Base-by-base conservation (phyloP, 2,113 vertebrate species). In the Romanogobio albipinnatus region DNA sequence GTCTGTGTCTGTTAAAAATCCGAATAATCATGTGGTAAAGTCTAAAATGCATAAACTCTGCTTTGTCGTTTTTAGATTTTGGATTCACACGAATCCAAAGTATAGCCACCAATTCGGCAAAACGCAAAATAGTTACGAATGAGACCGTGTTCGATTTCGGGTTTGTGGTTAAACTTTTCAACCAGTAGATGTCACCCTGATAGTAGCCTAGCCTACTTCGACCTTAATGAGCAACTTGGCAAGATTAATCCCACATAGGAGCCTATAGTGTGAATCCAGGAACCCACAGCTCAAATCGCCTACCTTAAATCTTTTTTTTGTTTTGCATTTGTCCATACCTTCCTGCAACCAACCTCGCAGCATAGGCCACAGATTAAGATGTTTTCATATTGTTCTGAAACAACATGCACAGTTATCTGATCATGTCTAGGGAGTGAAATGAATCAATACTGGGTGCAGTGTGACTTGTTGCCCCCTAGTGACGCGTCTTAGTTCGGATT, bases 401-500 rank as follows among this genome's bases (percentile, higher is more conserved):
- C 76, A 71, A 39, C 22, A 59, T 9, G 59, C 47, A 68, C 22
- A 14, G 14, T 24, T 62, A 26, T 29, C 22, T n/a, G 9, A 70
- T 79, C 36, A 43, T 71, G 39, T 70, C 56, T 43, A 15, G 74
- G 45, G 22, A 33, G 51, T 22, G 58, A 62, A 56, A 59, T 64
- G 24, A 51, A 61, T 75, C 45, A 53, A 76, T 19, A 36, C 2
- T 9, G 36, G 24, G 22, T 85, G 24, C 70, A 53, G 24, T 78
- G 62, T 45, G 76, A 79, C 76, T 45, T 73, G 84, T 61, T 74
- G 77, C 51, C 77, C 56, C 29, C 49, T 75, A 80, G 45, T 81
- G 84, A 59, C 51, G 76, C 53, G 68, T 36, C 10, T 68, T n/a
- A 71, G 88, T 93, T 93, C 93, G 90, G 91, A 84, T 92, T 53